A percentile compares a stretch with the other conserved stretches of the same genome.
These are phyloP conservation scores for Leucophenga varia DNA, from an alignment of 1,140 invertebrate genomes.

Conservation along the genomic window DNA sequence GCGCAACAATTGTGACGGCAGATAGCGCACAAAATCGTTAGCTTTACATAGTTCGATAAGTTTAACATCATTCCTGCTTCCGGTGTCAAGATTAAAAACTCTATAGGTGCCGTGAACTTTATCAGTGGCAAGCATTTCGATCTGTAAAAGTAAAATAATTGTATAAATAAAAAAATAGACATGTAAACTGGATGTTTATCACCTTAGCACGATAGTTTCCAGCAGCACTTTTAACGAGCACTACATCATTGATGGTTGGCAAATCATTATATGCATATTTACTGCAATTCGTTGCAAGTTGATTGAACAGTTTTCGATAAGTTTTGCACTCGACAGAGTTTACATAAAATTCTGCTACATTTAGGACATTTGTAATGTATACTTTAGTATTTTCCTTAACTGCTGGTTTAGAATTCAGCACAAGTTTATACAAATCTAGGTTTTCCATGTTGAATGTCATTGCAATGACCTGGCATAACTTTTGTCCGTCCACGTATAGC, in stretches of 20 bases:
- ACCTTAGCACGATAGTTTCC: not conserved
- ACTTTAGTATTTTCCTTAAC: not conserved
- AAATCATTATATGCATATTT: not conserved
- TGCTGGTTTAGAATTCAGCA: too few species aligned
- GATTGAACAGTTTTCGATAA: conserved; percentile 5
- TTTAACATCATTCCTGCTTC: not conserved
- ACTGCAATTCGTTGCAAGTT: not conserved
- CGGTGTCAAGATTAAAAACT: not conserved
- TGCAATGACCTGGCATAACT: conserved; percentile 3
- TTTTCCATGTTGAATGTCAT: not conserved
- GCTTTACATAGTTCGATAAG: too few species aligned
- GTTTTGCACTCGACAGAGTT: not conserved
- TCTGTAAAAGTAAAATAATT: too few species aligned
- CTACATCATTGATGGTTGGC: not conserved
- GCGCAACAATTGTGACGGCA: too few species aligned
- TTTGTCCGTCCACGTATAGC: not conserved
- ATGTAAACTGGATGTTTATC: too few species aligned
- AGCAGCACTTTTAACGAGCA: not conserved
- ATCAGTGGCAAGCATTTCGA: too few species aligned
- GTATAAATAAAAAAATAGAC: too few species aligned
- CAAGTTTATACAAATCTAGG: too few species aligned
- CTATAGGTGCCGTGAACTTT: not conserved
- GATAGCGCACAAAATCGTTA: too few species aligned
- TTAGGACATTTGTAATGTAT: not conserved
- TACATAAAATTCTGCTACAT: conserved; percentile 3